Percentiles rank a stretch among this genome's conserved stretches.
Conservation (phyloP, 2,888 invertebrate species). For the Drosophila mercatorum region DNA sequence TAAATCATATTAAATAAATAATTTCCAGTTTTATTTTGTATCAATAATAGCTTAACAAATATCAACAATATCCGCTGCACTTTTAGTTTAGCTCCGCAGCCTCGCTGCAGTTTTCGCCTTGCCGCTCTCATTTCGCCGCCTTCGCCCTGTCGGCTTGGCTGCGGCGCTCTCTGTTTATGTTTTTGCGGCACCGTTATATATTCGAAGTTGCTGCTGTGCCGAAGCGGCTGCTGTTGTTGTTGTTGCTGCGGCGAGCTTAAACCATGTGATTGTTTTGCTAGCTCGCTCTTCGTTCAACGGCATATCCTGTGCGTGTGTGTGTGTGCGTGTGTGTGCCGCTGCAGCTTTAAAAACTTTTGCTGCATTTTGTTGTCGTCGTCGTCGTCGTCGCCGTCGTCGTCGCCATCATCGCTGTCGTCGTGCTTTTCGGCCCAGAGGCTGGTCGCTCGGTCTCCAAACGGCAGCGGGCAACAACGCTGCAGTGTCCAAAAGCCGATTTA, state of each 20-base stretch:
- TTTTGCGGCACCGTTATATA: slow-evolving; percentile 69
- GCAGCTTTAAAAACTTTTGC: slow-evolving; percentile 65
- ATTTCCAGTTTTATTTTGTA: not conserved
- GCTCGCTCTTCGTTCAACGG: slow-evolving; percentile 62
- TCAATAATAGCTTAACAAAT: not conserved
- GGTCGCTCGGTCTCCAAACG: slow-evolving; percentile 71
- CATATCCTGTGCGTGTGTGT: slow-evolving; percentile 45
- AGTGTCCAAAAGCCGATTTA: slow-evolving; percentile 79
- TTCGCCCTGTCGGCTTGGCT: slow-evolving; percentile 32
- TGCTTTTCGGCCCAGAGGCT: slow-evolving; percentile 78
- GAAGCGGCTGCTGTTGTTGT: slow-evolving; percentile 34
- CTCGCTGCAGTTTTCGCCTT: not conserved
- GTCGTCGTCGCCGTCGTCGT: slow-evolving; percentile 24
- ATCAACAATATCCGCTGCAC: too few relatives aligned
- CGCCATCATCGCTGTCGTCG: slow-evolving; percentile 58
- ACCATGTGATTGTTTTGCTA: slow-evolving; percentile 76
- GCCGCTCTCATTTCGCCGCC: slow-evolving; percentile 21
- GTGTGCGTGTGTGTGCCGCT: slow-evolving; percentile 25
- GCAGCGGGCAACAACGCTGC: slow-evolving; percentile 63
- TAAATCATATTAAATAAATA: not conserved
- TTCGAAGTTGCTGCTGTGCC: slow-evolving; percentile 41
- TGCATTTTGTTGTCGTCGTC: slow-evolving; percentile 72
- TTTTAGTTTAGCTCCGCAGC: not conserved
- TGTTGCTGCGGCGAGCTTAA: slow-evolving; percentile 62
- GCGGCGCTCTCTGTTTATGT: slow-evolving; percentile 78